phyloP scores from a whole-genome alignment of 2,797 vertebrate species.

The Acrossocheilus fasciatus region DNA sequence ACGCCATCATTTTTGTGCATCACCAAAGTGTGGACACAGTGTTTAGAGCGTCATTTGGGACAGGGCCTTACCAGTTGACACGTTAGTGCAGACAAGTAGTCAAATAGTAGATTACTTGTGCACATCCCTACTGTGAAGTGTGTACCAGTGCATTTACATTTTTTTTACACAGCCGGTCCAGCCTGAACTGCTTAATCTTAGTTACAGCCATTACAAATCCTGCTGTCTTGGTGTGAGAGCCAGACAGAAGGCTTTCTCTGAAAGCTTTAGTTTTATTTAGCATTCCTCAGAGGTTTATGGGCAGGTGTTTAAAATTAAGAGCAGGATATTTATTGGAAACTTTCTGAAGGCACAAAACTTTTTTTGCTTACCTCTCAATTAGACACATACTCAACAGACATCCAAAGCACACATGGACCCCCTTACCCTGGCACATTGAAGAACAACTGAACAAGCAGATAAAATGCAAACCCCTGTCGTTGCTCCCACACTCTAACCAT shows the following conservation, averaged over 20 bases:
- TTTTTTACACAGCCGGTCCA: conserved; percentile 72
- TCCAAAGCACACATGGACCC: conserved; percentile 60
- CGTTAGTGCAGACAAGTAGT: not conserved
- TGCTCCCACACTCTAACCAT: conserved; percentile 59
- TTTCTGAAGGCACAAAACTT: conserved; percentile 77
- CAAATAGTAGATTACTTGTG: not conserved
- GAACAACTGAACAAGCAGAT: conserved; percentile 48
- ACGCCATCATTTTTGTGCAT: not conserved
- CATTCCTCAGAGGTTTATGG: conserved; percentile 84
- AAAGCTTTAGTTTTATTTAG: conserved; percentile 83
- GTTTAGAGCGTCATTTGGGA: not conserved
- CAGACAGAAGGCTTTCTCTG: conserved; percentile 81
- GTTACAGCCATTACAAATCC: conserved; percentile 83
- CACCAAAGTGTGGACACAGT: not conserved
- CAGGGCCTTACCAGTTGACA: not conserved
- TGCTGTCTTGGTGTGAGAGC: conserved; percentile 81
- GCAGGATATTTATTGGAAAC: conserved; percentile 84
- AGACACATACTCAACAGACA: conserved; percentile 60
- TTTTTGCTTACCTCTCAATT: conserved; percentile 85
- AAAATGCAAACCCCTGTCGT: conserved; percentile 57
- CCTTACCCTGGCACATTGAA: conserved; percentile 24
- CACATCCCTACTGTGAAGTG: not conserved
- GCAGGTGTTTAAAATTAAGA: conserved; percentile 87
- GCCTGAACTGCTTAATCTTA: conserved; percentile 79
- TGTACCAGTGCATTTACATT: conserved; percentile 9